phyloP scores from a whole-genome alignment of 2,113 vertebrate genomes.

The Amblyopsis rosae region DNA sequence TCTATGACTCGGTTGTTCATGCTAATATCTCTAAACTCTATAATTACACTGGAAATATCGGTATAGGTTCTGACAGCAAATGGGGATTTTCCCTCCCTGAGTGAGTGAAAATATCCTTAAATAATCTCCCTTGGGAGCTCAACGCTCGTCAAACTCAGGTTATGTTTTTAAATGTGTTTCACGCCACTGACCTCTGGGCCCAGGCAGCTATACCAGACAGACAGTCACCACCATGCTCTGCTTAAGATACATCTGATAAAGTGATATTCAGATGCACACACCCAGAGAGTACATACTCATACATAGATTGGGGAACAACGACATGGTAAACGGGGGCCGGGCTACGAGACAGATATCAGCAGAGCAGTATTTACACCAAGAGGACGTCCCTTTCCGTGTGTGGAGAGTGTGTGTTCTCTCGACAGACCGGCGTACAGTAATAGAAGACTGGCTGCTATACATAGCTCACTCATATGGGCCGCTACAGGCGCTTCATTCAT shows the following conservation, averaged over 20 bases:
- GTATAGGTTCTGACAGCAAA: no score
- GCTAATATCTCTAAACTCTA: no score
- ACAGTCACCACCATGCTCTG: not conserved
- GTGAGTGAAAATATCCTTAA: not conserved
- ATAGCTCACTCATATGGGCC: not conserved
- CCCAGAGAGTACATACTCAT: not conserved
- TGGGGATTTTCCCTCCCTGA: no score
- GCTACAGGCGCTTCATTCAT: slow-evolving; percentile 1
- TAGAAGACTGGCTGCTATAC: not conserved
- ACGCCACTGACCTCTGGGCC: not conserved
- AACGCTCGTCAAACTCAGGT: no score
- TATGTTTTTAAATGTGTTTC: slow-evolving; percentile 3
- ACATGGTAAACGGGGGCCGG: no score
- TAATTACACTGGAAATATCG: no score
- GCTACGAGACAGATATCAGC: no score
- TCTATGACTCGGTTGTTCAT: no score
- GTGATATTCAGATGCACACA: not conserved
- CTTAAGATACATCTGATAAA: not conserved
- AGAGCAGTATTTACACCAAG: no score
- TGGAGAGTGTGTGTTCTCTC: not conserved
- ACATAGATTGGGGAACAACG: no score
- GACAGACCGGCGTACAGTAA: not conserved
- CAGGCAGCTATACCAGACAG: not conserved
- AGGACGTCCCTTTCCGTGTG: no score
- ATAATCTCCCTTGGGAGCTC: not conserved